Base-by-base conservation (phyloP, 2,888 invertebrate species). In the Ptychoptera albimana region DNA sequence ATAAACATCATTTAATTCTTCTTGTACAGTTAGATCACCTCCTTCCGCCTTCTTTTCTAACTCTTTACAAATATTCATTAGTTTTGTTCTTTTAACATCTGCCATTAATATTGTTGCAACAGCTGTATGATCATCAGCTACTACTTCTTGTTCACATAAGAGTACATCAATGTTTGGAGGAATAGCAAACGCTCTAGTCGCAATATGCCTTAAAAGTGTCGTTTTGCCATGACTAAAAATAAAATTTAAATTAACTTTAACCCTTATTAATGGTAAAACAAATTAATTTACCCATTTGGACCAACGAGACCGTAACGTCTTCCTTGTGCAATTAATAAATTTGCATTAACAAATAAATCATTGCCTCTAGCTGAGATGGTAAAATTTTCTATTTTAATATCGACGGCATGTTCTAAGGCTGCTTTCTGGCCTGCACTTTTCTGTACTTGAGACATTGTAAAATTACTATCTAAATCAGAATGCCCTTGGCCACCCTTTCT, bases 321-420 rank as follows among this genome's bases (percentile, higher is more conserved):
- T 0, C 94, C 92, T 56, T 84, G 78, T 0, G 96, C 93, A 53
- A 99, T 94, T 43, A 89, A 69, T 31, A 99, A 68, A 61, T 80
- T 88, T 0, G 98, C 96, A 64, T 98, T 97, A 31, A 92, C 84
- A 63, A 99, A 97, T 39, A 98, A 71, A 59, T 96, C 92, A 56
- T 98, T 92, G 45, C 98, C 98, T 63, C 92, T 87, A 0, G 98
- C 98, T 14, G 91, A 79, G 53, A 99, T 98, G 46, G 92, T 92
- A 61, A 98, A 98, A 64, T 92, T 94, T 59, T 98, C 97, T 12
- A 94, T 87, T 73, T 97, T 97, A 43, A 98, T 97, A 63, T 97
- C 97, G 10, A 92, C 85, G 1, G 96, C 93, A 61, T 91, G 85
- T 59, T 97, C 96, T 52, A 87, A 57, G 32, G 84, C 81, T 36